phyloP scores from a whole-genome alignment of 2,888 invertebrate genomes.

The Helicoverpa assulta region DNA sequence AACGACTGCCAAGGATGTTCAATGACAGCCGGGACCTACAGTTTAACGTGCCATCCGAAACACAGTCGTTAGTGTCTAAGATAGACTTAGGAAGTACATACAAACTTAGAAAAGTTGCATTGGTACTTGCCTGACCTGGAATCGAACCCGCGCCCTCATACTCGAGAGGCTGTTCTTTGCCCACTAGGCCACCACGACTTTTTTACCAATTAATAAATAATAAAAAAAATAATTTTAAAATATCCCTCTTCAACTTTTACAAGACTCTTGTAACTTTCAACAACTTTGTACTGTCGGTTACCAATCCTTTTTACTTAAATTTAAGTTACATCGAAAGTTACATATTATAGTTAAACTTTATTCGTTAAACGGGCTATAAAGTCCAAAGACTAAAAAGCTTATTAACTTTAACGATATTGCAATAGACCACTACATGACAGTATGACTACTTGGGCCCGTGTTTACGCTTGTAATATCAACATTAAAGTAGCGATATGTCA shows the following conservation, averaged over 20 bases:
- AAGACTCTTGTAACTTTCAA: neutral
- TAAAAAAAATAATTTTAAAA: neutral
- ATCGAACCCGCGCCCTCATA: too few relatives aligned
- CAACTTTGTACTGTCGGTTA: constrained; percentile 3
- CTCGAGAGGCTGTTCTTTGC: too few relatives aligned
- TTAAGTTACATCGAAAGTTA: neutral
- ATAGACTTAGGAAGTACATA: too few relatives aligned
- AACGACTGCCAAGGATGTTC: too few relatives aligned
- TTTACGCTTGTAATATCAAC: constrained; percentile 18
- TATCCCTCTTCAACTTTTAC: constrained; percentile 27
- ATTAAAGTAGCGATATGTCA: constrained; percentile 13
- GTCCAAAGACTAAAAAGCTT: constrained; percentile 31
- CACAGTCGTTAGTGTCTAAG: too few relatives aligned
- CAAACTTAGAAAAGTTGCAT: too few relatives aligned
- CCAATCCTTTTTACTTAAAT: constrained; percentile 18
- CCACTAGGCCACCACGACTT: too few relatives aligned
- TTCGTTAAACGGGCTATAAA: constrained; percentile 11
- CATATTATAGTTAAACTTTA: constrained; percentile 15
- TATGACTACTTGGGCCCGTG: constrained; percentile 3
- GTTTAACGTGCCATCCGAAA: too few relatives aligned
- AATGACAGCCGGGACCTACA: too few relatives aligned
- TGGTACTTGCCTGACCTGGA: too few relatives aligned
- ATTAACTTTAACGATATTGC: constrained; percentile 25
- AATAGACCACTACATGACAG: constrained; percentile 18
- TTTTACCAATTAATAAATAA: constrained; percentile 15